Base-by-base conservation (phyloP, 2,888 invertebrate species). In the Rhingia campestris region DNA sequence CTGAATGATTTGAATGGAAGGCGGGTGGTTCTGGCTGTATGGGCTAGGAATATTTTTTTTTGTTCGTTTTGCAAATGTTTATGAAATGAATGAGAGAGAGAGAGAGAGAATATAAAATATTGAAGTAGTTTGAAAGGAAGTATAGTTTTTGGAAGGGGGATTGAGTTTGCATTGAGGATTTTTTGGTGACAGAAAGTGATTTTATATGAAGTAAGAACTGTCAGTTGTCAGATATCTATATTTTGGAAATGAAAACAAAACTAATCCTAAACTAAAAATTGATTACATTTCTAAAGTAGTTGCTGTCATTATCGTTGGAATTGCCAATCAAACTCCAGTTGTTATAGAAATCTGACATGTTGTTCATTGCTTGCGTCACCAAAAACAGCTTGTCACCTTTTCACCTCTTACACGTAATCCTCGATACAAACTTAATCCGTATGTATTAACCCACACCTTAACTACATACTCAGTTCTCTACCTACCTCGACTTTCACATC, bases 401-500 rank as follows among this genome's bases (percentile, higher is more conserved):
- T 0, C 5, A n/a, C 22, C 4, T n/a, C n/a, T 3, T 4, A 3
- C 43, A 22, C 22, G 3, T n/a, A 47, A 10, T 51, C 51, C 51
- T 33, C 22, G 3, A 35, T 43, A n/a, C 22, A 43, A 66, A 35
- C 67, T 12, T 14, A 22, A 32, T 7, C 9, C 33, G 9, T 2
- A 14, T 37, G 7, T 43, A 12, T 32, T 37, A 37, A 59, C 37
- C 41, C 66, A 7, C 7, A 33, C 64, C 56, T 56, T 1, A 5
- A 12, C 2, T 1, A 4, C 5, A 3, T 41, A 9, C 5, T 30
- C 4, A 51, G 7, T 7, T 4, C 2, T 49, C 67, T 43, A 89
- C 90, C 89, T 90, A 91, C 91, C 90, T 91, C 90, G 82, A 89
- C 88, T 89, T 90, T 89, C 70, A 89, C 88, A 86, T 90, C 89